Conservation (phyloP, 1,140 invertebrate species). For the Drosophila insularis region DNA sequence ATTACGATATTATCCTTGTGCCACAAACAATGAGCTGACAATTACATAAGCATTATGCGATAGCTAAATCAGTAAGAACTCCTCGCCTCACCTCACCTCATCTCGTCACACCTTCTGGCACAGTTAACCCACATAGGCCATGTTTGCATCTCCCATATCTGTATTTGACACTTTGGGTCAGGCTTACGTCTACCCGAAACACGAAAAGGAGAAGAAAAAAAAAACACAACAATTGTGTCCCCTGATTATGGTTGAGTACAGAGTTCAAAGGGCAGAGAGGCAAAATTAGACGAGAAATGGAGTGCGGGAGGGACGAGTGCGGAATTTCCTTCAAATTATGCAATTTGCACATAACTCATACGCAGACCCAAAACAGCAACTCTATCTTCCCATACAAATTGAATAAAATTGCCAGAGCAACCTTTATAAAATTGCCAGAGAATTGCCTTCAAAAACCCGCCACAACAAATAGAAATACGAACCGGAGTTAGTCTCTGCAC, state of each 20-base stretch:
- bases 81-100: background rate
- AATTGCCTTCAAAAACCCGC: slow-evolving; percentile 33
- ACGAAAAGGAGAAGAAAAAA: background rate
- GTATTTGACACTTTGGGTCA: slow-evolving; percentile 68
- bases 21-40: slow-evolving; percentile 66
- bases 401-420: slow-evolving; percentile 63
- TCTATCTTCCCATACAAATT: slow-evolving; percentile 56
- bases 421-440: slow-evolving; percentile 60
- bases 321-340: slow-evolving; percentile 32
- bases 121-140: background rate
- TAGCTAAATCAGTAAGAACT: slow-evolving; percentile 15
- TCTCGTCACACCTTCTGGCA: background rate
- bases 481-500: background rate
- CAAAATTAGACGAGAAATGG: slow-evolving; percentile 1
- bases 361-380: slow-evolving; percentile 23
- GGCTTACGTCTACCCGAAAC: background rate
- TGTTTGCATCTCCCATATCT: slow-evolving; percentile 34
- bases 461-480: slow-evolving; percentile 27
- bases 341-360: slow-evolving; percentile 56
- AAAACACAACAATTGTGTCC: slow-evolving; percentile 58
- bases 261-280: slow-evolving; percentile 28
- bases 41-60: slow-evolving; percentile 69
- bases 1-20: slow-evolving; percentile 64
- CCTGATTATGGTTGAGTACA: slow-evolving; percentile 42
- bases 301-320: background rate